phyloP scores from a whole-genome alignment of 2,888 invertebrate species.

The Cataglyphis altisquamis region DNA sequence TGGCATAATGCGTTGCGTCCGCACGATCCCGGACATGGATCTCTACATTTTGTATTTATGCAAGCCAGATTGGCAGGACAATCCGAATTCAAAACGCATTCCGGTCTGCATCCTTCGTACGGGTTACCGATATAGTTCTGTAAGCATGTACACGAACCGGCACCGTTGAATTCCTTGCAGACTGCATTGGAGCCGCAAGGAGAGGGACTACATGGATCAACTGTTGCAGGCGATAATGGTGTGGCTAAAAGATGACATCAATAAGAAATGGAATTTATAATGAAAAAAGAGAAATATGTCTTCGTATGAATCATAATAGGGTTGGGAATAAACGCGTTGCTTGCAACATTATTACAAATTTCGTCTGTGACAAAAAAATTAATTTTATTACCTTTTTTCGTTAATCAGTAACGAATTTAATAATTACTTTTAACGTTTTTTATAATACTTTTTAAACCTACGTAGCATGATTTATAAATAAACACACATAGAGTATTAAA shows the following conservation, averaged over 20 bases:
- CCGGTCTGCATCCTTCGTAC: conserved; percentile 86
- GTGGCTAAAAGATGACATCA: conserved; percentile 69
- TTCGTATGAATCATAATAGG: neutral
- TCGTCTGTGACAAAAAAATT: neutral
- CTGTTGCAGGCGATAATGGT: conserved; percentile 77
- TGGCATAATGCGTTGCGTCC: conserved; percentile 88
- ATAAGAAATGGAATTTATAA: neutral
- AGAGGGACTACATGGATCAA: conserved; percentile 90
- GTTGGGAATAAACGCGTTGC: neutral
- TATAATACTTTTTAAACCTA: neutral
- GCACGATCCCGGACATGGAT: conserved; percentile 94
- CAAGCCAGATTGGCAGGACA: conserved; percentile 88
- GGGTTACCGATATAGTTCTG: conserved; percentile 87
- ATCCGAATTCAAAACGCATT: conserved; percentile 87
- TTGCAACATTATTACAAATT: neutral
- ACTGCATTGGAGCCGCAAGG: conserved; percentile 92
- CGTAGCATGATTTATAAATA: neutral
- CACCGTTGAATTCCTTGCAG: conserved; percentile 88
- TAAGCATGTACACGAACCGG: conserved; percentile 87
- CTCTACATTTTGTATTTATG: conserved; percentile 91
- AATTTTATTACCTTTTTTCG: neutral
- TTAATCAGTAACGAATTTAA: neutral
- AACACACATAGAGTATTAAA: too few species aligned
- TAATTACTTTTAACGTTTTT: neutral
- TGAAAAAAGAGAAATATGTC: neutral